These are phyloP conservation scores for Pantherophis vulpinus DNA, from an alignment of 2,797 vertebrate genomes.

Conservation along the genomic window DNA sequence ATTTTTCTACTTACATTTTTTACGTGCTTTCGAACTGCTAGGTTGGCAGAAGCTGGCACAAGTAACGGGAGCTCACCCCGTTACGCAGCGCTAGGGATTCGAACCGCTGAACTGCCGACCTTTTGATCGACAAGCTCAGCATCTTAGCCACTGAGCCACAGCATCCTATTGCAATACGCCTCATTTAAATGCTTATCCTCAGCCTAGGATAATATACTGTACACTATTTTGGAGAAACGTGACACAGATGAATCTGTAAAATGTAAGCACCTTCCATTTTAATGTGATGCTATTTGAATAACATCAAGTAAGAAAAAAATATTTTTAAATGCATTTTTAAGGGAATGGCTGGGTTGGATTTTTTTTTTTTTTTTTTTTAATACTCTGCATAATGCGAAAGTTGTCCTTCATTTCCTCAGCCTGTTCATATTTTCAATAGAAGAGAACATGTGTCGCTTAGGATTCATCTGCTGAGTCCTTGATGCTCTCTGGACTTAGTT, in stretches of 20 bases:
- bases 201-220: not conserved
- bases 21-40: too few species aligned
- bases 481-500: not conserved
- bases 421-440: not conserved
- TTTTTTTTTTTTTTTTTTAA: not conserved
- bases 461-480: not conserved
- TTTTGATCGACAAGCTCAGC: too few species aligned
- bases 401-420: not conserved
- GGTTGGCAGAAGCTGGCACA: too few species aligned
- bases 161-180: not conserved
- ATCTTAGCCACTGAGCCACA: too few species aligned
- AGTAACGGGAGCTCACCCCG: too few species aligned
- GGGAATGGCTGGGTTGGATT: not conserved
- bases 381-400: not conserved
- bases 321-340: not conserved
- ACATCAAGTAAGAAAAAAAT: not conserved
- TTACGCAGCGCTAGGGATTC: too few species aligned
- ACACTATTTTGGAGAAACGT: not conserved
- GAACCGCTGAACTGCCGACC: too few species aligned
- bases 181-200: not conserved
- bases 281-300: not conserved
- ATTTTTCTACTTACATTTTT: too few species aligned
- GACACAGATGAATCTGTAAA: not conserved
- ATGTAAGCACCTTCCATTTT: not conserved
- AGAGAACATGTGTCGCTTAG: not conserved